Base-by-base conservation (phyloP, 1,140 invertebrate genomes). In the Euura lappo region DNA sequence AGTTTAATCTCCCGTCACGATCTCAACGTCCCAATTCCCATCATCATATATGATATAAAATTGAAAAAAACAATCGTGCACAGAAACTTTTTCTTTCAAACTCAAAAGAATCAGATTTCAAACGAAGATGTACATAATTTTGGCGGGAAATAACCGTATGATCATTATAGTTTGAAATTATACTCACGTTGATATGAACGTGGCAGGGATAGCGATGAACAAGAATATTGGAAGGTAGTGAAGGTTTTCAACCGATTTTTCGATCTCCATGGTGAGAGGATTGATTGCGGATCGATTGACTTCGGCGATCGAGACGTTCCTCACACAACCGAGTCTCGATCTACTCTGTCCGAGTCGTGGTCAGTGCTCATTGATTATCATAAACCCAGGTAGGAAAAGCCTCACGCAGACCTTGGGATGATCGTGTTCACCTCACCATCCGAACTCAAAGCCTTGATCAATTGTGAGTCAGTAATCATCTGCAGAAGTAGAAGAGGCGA, bases 141-240 rank as follows among this genome's bases (percentile, higher is more conserved):
- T 44, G 51, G 47, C 45, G 80, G 46, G 45, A 69, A 46, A 64
- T 11, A 45, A 45, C 70, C 10, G 65, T 67, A 44, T 42, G 44
- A 45, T 44, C 1, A 28, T 28, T 28, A 28, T 28, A 28, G 28
- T 28, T 28, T 28, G 28, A 64, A 10, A 60, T 69, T 70, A 68
- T 46, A 88, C 90, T 89, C 85, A 92, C 91, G 90, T 90, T 69
- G 89, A 81, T 44, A 91, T 81, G 76, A 92, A 91, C 44, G 91
- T 90, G 2, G 86, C 76, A 47, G 91, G 91, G 74, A 92, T 88
- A 7, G 91, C 80, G n/a, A 91, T 76, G 77, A 90, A 91, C 0
- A 89, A 79, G 8, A 85, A 72, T 10, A 92, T 86, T 6, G 91
- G 91, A 51, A 92, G 72, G 67, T 89, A 86, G 80, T 91, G 90